These are phyloP conservation scores for Acipenser oxyrinchus DNA, from an alignment of 2,797 vertebrate genomes.

Conservation along the genomic window DNA sequence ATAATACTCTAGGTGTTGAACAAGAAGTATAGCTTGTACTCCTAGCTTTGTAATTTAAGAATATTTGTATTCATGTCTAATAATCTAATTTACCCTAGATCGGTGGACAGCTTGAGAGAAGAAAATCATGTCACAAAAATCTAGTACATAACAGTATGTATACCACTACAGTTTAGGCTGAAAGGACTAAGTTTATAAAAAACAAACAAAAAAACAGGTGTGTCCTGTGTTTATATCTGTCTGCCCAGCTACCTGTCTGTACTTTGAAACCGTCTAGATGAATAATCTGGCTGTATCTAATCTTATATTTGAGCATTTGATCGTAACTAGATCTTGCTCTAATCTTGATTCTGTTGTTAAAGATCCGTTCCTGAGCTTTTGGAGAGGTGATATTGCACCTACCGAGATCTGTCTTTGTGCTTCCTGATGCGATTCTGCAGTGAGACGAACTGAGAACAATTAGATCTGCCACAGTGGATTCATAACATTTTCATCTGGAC, in stretches of 20 bases:
- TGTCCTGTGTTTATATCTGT: constrained; percentile 14
- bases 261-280: constrained; percentile 9
- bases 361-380: constrained; percentile 24
- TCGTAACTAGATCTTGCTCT: constrained; percentile 11
- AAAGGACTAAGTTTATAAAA: too few species aligned
- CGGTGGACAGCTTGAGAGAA: too few species aligned
- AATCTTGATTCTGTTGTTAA: constrained; percentile 30
- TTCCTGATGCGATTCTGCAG: constrained; percentile 31
- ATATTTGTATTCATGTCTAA: too few species aligned
- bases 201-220: constrained; percentile 33
- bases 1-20: too few species aligned
- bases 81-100: too few species aligned
- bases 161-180: too few species aligned
- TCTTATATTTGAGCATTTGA: constrained; percentile 24
- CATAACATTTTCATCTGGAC: constrained; percentile 50
- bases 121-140: too few species aligned
- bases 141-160: too few species aligned
- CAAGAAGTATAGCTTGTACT: too few species aligned
- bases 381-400: constrained; percentile 28
- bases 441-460: constrained; percentile 60
- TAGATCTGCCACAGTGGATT: constrained; percentile 63
- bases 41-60: too few species aligned
- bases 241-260: constrained; percentile 32
- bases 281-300: constrained; percentile 22
- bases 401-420: constrained; percentile 30